Base-by-base conservation (phyloP, 2,113 vertebrate species). In the Oophaga pumilio region DNA sequence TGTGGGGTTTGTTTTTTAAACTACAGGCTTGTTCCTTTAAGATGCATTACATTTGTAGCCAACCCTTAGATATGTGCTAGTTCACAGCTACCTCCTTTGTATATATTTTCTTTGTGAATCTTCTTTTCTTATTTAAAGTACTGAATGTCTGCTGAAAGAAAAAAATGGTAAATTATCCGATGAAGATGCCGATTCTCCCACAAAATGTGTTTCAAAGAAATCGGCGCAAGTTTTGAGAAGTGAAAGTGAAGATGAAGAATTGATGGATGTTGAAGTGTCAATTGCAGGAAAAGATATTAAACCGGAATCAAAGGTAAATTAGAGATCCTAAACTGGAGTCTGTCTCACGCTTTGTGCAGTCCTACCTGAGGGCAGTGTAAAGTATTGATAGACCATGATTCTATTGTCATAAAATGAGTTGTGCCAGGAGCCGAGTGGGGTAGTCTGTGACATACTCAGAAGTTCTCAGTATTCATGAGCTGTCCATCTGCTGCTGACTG, bases 111-210 rank as follows among this genome's bases (percentile, higher is more conserved):
- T 5, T 2, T 43, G 3, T 43, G 33, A 43, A 43, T 83, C 68
- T 71, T 33, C 14, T 14, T 15, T 3, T 60, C 11, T 22, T n/a
- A 49, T 64, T 59, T 8, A 7, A 94, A 53, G 89, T 0, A 59
- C 88, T 1, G 95, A 96, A 89, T 93, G 90, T 59, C 95, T 95
- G 0, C 92, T 96, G 28, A 96, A 96, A 89, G 93, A 94, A 78
- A 92, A 93, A 90, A 98, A 96, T 17, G 93, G 94, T 20, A 90
- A 88, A 17, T 62, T 85, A 1, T 33, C 87, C 0, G 81, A 68
- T 3, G 89, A 71, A 0, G 93, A 94, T 17, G 28, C 56, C 0
- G 93, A 96, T 17, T 96, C 95, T 0, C 94, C 96, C 0, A 62
- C 96, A 74, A 97, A 96, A 90, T 94, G 93, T 76, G 89, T 89